phyloP scores from a whole-genome alignment of 2,113 vertebrate species.

The Bubo bubo region DNA sequence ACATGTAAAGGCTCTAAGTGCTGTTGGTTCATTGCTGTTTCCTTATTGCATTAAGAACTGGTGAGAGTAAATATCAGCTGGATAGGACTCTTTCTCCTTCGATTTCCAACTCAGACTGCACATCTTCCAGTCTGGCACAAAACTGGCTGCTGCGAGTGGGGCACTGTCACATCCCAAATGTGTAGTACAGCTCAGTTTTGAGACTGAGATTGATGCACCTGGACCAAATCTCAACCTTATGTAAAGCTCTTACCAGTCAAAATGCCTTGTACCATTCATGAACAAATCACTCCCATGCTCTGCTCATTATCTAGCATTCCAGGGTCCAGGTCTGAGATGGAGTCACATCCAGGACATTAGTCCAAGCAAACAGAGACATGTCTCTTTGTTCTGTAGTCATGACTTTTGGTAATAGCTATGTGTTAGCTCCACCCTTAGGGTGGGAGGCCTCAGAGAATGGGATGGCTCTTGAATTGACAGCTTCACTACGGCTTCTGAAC shows the following conservation, averaged over 20 bases:
- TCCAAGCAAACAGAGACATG: neutral
- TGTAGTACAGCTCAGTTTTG: neutral
- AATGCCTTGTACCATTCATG: neutral
- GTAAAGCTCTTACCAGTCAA: neutral
- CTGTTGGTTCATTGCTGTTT: neutral
- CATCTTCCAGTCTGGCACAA: neutral
- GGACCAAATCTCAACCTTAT: neutral
- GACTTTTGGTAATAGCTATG: neutral
- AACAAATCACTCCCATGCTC: neutral
- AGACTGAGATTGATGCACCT: neutral
- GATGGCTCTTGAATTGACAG: neutral
- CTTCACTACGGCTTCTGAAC: neutral
- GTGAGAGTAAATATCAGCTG: neutral
- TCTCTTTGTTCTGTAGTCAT: neutral
- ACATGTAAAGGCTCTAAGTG: neutral
- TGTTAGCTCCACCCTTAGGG: neutral
- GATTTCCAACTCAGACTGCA: neutral
- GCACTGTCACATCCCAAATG: neutral
- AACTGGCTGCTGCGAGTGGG: neutral
- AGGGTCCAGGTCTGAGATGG: neutral
- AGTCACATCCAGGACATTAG: neutral
- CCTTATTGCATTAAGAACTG: neutral
- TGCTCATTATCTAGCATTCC: neutral
- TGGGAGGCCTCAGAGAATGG: neutral
- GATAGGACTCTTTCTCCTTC: neutral